Base-by-base conservation (phyloP, 2,888 invertebrate genomes). In the Empis livida region DNA sequence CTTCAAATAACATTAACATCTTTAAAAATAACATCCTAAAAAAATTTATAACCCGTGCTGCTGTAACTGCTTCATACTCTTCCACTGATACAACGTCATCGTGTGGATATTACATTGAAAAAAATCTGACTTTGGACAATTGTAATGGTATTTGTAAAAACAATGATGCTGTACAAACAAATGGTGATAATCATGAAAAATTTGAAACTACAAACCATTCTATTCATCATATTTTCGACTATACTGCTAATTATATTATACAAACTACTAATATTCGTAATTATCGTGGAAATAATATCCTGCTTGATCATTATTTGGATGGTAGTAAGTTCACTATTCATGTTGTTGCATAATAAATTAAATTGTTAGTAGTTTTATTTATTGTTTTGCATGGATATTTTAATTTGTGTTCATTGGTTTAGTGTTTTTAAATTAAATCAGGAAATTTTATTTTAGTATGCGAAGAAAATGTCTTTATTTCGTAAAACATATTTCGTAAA, bases 241-340 rank as follows among this genome's bases (percentile, higher is more conserved):
- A 27, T 9, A 51, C 44, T 49, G n/a, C 35, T 46, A 45, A 49
- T 48, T 47, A 49, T 45, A 45, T 27, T 27, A 4, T 6, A 5
- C 5, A 4, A 6, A 27, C 23, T 27, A 27, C 23, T 27, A 27
- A n/a, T n/a, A 35, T 35, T 35, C 13, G 9, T 35, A n/a, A 35
- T 35, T n/a, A 35, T n/a, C n/a, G 35, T 35, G 35, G n/a, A 35
- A 35, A 52, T 53, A 53, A 53, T 48, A 55, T 55, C 53, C 50
- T 47, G 46, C 38, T 54, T 50, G 56, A 58, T 54, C 54, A 56
- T 55, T 64, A 59, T 60, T 61, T 62, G 65, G 65, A 66, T 55
- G 59, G 62, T 66, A 66, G 65, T 66, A 66, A 66, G 65, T 66
- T 58, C 54, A 35, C 48, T 49, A 49, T 50, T 50, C 38, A 16